Conservation (phyloP, 1,140 invertebrate genomes). For the Luehdorfia chinensis region DNA sequence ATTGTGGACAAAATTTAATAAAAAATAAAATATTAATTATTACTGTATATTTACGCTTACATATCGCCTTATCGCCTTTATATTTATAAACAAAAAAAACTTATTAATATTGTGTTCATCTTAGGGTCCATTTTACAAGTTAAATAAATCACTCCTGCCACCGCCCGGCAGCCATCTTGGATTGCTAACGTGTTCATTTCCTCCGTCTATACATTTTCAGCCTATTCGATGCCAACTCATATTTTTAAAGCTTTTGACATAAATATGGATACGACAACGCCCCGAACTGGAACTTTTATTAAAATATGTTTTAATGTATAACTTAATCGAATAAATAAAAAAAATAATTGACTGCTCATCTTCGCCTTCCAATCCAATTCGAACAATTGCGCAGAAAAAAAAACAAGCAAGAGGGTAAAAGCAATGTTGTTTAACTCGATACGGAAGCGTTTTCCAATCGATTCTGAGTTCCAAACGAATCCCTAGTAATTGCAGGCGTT, state of each 20-base stretch:
- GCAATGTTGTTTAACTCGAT: constrained; percentile 13
- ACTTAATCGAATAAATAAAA: no score
- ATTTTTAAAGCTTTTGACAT: constrained; percentile 33
- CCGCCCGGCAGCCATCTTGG: constrained; percentile 53
- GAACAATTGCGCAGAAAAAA: background rate
- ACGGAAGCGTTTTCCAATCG: constrained; percentile 9
- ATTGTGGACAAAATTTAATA: no score
- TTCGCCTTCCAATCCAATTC: no score
- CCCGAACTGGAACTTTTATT: background rate
- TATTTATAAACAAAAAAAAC: no score
- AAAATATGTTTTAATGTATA: no score
- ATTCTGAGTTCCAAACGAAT: constrained; percentile 8
- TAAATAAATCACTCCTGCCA: constrained; percentile 14
- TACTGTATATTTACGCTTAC: no score
- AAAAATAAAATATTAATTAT: no score
- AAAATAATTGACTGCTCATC: no score
- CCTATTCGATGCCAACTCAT: constrained; percentile 56
- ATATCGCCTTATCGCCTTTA: no score
- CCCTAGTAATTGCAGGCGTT: constrained; percentile 23
- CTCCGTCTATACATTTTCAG: constrained; percentile 69
- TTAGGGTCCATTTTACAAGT: constrained; percentile 1
- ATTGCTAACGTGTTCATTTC: constrained; percentile 72
- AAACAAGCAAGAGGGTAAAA: background rate
- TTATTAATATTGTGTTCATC: background rate
- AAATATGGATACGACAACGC: background rate